Evolutionary conservation across 2,797 vertebrate species (phyloP), one percentile per base, ranked within the genome.

Genomic region (Petrocephalus schoutedeni): DNA sequence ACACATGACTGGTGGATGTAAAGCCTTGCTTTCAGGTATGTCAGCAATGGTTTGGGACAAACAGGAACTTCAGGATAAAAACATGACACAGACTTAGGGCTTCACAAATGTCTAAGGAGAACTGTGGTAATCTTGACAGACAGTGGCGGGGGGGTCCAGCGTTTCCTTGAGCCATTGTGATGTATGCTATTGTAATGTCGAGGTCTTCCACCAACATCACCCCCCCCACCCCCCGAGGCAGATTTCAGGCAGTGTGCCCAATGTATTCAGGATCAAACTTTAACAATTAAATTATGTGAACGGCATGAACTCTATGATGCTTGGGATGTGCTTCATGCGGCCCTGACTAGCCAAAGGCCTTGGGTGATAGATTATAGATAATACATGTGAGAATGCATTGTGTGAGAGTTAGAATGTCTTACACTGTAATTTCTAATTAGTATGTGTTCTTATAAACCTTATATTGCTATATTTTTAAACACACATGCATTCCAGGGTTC

Each of bases 401-500:
- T 56, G 9, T 56, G 28, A 28, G 1, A 28, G 28, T 28, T 28
- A 28, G 28, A 28, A 1, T 28, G 28, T 28, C 28, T 28, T 28
- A 28, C 28, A 28, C 28, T 56, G 54, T 9, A 56, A 56, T 14
- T 77, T 77, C 71, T 45, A 45, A 36, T 19, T 41, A 58, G 53
- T 53, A 49, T 85, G 12, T 36, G 0, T 57, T 21, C 28, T 7
- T 57, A 19, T 58, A 7, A 57, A 58, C 28, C 9, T 9, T 58
- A 36, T 32, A 57, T 41, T 58, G 21, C 49, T 28, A 12, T 28
- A 14, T 54, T 23, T 28, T 54, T 84, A 28, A 16, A 67, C 64
- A 28, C 61, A 49, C 16, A 32, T 19, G 36, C n/a, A 45, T 61
- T 89, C 21, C 67, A 3, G 85, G 93, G 88, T 94, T n/a, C 90